phyloP scores from a whole-genome alignment of 2,113 vertebrate species.

The Sterrhoptilus dennistouni region DNA sequence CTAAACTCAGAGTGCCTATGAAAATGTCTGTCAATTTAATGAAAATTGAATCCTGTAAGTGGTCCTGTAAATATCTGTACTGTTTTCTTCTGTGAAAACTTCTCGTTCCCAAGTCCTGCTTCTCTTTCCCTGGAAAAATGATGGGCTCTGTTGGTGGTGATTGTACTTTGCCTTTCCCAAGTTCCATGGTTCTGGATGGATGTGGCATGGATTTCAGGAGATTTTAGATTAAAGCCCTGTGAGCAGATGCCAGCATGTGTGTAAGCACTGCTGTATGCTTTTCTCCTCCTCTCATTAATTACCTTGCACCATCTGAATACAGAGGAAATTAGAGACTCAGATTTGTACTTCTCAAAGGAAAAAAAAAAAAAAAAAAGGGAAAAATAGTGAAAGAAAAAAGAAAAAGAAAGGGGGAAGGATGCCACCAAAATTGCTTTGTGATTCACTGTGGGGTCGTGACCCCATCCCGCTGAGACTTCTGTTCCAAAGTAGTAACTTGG shows the following conservation, averaged over 20 bases:
- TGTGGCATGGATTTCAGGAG: neutral
- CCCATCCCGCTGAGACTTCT: conserved; percentile 32
- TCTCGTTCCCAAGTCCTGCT: neutral
- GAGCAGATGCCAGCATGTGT: neutral
- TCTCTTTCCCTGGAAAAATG: neutral
- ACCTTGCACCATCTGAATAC: conserved; percentile 12
- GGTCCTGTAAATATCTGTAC: neutral
- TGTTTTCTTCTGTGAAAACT: neutral
- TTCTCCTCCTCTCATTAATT: conserved; percentile 15
- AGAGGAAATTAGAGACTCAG: conserved; percentile 59
- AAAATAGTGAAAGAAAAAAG: neutral
- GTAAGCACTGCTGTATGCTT: neutral
- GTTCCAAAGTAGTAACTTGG: conserved; percentile 52
- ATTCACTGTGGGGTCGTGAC: conserved; percentile 53
- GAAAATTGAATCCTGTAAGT: neutral
- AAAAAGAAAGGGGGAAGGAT: conserved; percentile 24
- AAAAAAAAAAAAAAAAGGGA: neutral
- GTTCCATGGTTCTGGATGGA: neutral
- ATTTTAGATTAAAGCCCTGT: neutral
- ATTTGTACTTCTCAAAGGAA: neutral
- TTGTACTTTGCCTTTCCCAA: neutral
- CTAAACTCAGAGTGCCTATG: neutral
- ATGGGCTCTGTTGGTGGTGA: neutral
- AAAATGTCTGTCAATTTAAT: neutral
- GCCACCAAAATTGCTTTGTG: conserved; percentile 62